Base-by-base conservation (phyloP, 2,113 vertebrate species). In the Atherinomorus stipes region DNA sequence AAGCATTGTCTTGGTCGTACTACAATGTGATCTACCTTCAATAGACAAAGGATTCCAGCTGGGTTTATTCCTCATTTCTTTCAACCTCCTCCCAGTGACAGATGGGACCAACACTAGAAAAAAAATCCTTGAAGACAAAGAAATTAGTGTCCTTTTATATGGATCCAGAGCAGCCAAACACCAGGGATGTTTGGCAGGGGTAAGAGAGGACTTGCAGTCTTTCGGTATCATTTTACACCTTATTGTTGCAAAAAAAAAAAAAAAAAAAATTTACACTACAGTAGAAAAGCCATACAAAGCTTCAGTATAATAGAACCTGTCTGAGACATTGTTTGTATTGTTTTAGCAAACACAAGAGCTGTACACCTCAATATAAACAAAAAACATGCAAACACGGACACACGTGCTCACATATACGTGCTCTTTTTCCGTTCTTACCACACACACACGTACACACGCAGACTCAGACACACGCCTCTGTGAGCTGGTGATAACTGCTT, bases 81-180 rank as follows among this genome's bases (percentile, higher is more conserved):
- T 94, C 89, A 93, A 91, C 90, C 78, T 87, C 74, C 83, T 93
- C 88, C 91, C 88, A 91, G 83, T 85, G 86, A 90, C 93, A 93
- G 92, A 93, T 93, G 92, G 92, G 92, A 90, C 78, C 84, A 86
- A 88, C 84, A 87, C 76, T 80, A 70, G 62, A 66, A 28, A 59
- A 74, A 88, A 88, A 90, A 84, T 57, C 84, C 85, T 86, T 88
- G 76, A 91, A 88, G 86, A 90, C 87, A 89, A 88, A 85, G 78
- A 88, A 92, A 93, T 88, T 63, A 85, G 75, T 85, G 68, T 34
- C 59, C 86, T 92, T 92, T 93, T 86, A 92, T 91, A 90, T 87
- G 88, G 69, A 80, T 90, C 87, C 90, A 91, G 84, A 76, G 69
- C 40, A 62, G 83, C 68, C 53, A 80, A 73, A 78, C 88, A 82